Evolutionary conservation across 2,113 vertebrate species (phyloP).

Genomic region (Laterallus jamaicensis): DNA sequence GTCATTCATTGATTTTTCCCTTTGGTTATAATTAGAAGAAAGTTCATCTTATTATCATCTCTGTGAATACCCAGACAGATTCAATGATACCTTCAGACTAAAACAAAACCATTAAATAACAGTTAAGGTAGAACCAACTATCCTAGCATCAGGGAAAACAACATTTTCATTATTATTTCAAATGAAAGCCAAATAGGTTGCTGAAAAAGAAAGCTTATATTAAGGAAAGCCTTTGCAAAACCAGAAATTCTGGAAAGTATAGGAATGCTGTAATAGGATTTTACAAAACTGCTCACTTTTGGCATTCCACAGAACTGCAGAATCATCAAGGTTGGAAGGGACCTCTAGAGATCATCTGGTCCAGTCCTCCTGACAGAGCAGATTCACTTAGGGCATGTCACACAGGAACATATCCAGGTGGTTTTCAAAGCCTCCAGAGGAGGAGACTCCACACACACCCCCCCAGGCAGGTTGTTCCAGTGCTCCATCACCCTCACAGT

Average conservation of each 20-base stretch:
- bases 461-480: no score
- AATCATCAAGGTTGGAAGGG: no score
- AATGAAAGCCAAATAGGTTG: not conserved
- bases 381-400: no score
- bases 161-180: not conserved
- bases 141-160: not conserved
- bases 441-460: no score
- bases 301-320: no score
- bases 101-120: not conserved
- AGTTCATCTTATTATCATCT: not conserved
- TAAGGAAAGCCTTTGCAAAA: not conserved
- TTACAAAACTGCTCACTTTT: not conserved
- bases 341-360: no score
- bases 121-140: not conserved
- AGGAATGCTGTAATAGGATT: not conserved
- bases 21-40: not conserved
- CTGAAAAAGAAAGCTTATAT: not conserved
- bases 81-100: not conserved
- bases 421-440: no score
- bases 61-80: not conserved
- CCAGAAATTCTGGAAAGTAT: not conserved
- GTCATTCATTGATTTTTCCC: conserved; percentile 1
- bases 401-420: no score
- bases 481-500: no score
- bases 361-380: no score